Evolutionary conservation across 2,113 vertebrate species (phyloP).

Genomic region (Blennius ocellaris): DNA sequence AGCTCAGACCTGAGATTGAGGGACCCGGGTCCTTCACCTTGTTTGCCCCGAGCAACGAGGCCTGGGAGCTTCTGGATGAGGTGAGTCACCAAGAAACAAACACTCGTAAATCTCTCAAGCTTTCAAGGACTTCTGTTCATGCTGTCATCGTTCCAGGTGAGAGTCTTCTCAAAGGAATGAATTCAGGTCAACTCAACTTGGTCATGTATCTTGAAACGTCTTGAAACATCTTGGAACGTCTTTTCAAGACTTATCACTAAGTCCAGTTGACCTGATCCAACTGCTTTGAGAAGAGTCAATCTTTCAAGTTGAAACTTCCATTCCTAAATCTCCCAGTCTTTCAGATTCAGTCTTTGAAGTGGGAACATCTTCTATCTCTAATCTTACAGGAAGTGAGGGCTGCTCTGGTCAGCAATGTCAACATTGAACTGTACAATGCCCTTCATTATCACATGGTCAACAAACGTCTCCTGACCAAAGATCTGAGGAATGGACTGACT

Average conservation of each 20-base stretch:
- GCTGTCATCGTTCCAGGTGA: no score
- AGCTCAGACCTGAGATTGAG: constrained; percentile 91
- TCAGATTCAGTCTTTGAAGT: neutral
- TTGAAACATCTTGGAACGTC: no score
- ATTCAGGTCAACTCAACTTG: no score
- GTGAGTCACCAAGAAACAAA: constrained; percentile 78
- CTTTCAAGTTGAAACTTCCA: no score
- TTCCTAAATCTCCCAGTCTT: no score
- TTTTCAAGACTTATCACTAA: no score
- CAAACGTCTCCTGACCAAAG: constrained; percentile 94
- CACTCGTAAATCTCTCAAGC: neutral
- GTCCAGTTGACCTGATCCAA: no score
- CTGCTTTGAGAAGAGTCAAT: no score
- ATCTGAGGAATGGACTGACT: constrained; percentile 91
- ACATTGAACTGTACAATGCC: constrained; percentile 94
- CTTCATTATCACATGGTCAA: constrained; percentile 96
- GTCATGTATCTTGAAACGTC: no score
- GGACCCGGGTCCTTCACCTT: constrained; percentile 93
- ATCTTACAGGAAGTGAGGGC: constrained; percentile 82
- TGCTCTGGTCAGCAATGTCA: constrained; percentile 94
- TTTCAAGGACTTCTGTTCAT: no score
- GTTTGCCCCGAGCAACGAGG: constrained; percentile 96
- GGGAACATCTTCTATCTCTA: constrained; percentile 23
- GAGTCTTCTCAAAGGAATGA: no score
- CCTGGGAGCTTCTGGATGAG: constrained; percentile 90